Conservation (phyloP, 2,113 vertebrate species). For the Mola mola region DNA sequence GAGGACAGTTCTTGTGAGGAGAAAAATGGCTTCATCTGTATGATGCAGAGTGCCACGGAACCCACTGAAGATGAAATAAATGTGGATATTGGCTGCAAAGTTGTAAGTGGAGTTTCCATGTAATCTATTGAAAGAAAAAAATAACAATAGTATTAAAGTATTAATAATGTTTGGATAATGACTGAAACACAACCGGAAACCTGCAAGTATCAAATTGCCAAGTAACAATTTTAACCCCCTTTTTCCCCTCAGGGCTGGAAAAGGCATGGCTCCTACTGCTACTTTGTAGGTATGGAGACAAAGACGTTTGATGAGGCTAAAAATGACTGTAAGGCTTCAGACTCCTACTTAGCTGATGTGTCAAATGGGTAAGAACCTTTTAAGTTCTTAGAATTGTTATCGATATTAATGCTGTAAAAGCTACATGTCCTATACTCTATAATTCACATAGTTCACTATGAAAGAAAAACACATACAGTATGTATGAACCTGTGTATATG, state of each 20-base stretch:
- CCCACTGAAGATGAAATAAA: slow-evolving; percentile 57
- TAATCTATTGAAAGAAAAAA: background rate
- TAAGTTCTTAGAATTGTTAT: background rate
- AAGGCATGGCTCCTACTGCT: slow-evolving; percentile 90
- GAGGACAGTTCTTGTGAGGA: slow-evolving; percentile 86
- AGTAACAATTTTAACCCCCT: background rate
- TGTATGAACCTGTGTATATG: background rate
- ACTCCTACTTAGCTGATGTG: slow-evolving; percentile 85
- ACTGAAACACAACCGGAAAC: too few species aligned
- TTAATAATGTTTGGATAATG: too few species aligned
- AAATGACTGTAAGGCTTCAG: slow-evolving; percentile 80
- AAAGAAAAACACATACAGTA: background rate
- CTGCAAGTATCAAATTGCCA: too few species aligned
- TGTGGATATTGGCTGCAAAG: slow-evolving; percentile 83
- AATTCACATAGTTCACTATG: background rate
- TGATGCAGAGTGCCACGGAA: slow-evolving; percentile 81
- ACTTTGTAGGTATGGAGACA: slow-evolving; percentile 84
- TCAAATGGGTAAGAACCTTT: slow-evolving; percentile 84
- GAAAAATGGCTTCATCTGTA: slow-evolving; percentile 88
- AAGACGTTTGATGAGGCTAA: slow-evolving; percentile 89
- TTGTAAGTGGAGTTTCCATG: slow-evolving; percentile 78
- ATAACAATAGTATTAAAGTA: too few species aligned
- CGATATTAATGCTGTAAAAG: background rate
- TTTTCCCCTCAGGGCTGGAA: slow-evolving; percentile 87
- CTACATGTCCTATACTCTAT: background rate